Evolutionary conservation across 1,140 invertebrate genomes (phyloP), one percentile per base, ranked within the genome.

Genomic region (Vanessa tameamea): DNA sequence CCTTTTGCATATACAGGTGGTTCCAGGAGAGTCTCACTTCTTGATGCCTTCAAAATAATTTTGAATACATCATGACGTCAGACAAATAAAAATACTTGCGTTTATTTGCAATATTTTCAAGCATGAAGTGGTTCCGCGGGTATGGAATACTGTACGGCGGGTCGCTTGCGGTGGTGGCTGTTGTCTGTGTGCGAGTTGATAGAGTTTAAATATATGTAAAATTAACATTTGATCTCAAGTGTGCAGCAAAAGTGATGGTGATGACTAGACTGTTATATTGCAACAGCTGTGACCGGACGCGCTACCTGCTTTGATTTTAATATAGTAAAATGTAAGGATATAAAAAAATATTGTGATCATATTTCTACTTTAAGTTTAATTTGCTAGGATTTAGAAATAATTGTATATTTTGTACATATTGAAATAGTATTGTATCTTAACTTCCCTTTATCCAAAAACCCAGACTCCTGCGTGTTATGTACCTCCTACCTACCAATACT

Each of bases 381-480:
- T 84, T 82, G 88, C 86, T 92, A 92, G 88, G 83, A 80, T 83
- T 84, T 93, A 90, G 85, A 87, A 74, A 73, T 93, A 93, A 92
- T 86, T 93, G 92, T 93, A 93, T 92, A 93, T 93, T 93, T 93
- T 93, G 93, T 93, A 93, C 86, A 93, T 93, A 93, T 88, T 93
- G 90, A 91, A 92, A 93, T 93, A 93, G 91, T 93, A 93, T 93
- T 93, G 92, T 93, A 93, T 92, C 90, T 92, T 87, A 91, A 91
- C 86, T 92, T 88, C 91, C 87, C 87, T 88, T 89, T 88, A 90
- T 88, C 90, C 90, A 91, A 90, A 90, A 87, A 88, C 90, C 90
- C 90, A 92, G 87, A 93, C 88, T 92, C 91, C 87, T 93, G 93
- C 88, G 92, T 93, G 93, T 93, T 93, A 93, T 93, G 90, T 93